Conservation (phyloP, 2,888 invertebrate genomes). For the Hydropsyche betteni region DNA sequence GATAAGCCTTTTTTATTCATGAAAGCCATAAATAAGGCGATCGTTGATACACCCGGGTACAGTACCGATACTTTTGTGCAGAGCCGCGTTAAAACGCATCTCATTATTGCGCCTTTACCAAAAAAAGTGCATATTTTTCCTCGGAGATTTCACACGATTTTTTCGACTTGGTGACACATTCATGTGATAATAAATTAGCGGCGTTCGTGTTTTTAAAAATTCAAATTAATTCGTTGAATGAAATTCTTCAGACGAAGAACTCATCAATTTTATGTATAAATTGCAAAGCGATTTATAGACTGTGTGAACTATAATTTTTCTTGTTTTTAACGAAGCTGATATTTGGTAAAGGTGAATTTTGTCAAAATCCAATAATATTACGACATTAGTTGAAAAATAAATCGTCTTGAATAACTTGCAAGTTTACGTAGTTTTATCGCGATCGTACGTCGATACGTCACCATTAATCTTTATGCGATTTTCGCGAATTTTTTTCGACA, state of each 20-base stretch:
- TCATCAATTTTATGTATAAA: constrained; percentile 8
- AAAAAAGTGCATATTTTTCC: too few relatives aligned
- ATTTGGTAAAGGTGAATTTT: background rate
- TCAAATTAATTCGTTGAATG: constrained; percentile 9
- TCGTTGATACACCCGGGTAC: constrained; percentile 30
- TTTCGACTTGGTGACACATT: too few relatives aligned
- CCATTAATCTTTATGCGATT: background rate
- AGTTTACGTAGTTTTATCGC: background rate
- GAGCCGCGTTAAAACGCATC: constrained; percentile 20
- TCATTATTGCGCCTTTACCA: constrained; percentile 25
- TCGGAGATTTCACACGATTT: too few relatives aligned
- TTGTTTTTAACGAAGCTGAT: background rate
- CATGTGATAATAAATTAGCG: too few relatives aligned
- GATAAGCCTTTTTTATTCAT: constrained; percentile 37
- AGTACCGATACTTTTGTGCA: constrained; percentile 23
- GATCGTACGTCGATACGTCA: background rate
- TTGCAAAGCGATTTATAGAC: constrained; percentile 5
- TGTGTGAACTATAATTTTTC: too few relatives aligned
- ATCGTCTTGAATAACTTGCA: background rate
- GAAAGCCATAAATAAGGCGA: constrained; percentile 40
- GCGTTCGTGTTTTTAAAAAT: background rate
- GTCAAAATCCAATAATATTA: background rate
- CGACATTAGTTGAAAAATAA: background rate
- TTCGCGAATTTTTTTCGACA: too few relatives aligned
- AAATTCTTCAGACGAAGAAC: background rate